Evolutionary conservation across 2,797 vertebrate species (phyloP).

Genomic region (Scomberomorus guttatus): DNA sequence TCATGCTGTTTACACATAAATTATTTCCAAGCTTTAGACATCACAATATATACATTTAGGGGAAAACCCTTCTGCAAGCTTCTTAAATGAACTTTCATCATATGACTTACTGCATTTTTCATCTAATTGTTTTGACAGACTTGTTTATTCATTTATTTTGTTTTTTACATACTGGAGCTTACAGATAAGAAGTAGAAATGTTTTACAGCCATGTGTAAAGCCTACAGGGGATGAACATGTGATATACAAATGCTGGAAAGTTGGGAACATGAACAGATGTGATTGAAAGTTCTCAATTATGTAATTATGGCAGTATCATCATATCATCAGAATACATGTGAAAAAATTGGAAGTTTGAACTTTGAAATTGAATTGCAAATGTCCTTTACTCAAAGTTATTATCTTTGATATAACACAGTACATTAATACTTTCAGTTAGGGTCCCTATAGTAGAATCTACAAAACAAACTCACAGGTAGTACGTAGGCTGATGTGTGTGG

Average conservation of each 20-base stretch:
- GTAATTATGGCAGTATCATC: neutral
- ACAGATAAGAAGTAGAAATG: too few species aligned
- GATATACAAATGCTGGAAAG: neutral
- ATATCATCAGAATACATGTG: neutral
- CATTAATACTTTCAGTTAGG: neutral
- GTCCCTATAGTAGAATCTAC: neutral
- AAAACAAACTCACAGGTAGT: neutral
- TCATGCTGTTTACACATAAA: neutral
- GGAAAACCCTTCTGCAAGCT: neutral
- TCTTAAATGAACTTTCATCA: neutral
- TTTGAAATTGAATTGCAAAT: too few species aligned
- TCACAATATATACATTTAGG: too few species aligned
- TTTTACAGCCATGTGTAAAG: too few species aligned
- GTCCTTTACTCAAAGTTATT: too few species aligned
- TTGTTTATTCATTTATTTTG: too few species aligned
- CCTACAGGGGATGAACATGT: neutral
- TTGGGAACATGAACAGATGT: neutral
- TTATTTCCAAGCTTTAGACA: neutral
- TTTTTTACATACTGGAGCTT: too few species aligned
- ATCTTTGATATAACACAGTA: neutral
- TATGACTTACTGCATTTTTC: neutral
- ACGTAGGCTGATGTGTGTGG: neutral
- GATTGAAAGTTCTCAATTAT: neutral
- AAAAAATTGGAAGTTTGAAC: neutral
- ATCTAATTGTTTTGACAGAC: neutral